Evolutionary conservation across 2,888 invertebrate species (phyloP), one percentile per base, ranked within the genome.

Genomic region (Lamellibrachia columna): DNA sequence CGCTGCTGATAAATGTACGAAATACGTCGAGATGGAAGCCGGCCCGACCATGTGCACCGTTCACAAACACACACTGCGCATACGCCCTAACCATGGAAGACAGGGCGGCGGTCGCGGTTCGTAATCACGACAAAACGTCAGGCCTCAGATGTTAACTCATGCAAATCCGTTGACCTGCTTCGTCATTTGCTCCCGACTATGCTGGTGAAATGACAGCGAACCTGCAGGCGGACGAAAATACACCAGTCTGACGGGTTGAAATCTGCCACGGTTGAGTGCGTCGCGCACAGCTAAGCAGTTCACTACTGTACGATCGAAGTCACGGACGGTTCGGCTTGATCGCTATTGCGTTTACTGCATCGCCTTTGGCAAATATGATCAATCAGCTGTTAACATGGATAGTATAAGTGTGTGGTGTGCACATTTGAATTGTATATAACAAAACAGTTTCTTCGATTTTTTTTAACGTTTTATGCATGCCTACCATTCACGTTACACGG

Each of bases 121-220:
- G n/a, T 75, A 75, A 75, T 75, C 75, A n/a, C 75, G 75, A 75
- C 15, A 15, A 75, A 75, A 75, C 75, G 75, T 22, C 75, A n/a
- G 75, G 22, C 11, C 75, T 75, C 75, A 15, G 75, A 75, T 75
- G 75, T 75, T 11, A 75, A 75, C 75, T 75, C 75, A 75, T 22
- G 75, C 75, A 75, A 75, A 75, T 75, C 75, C 75, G 75, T 75
- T 75, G 75, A 75, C 75, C 75, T 75, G 75, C 75, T 75, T 75
- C 22, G 75, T 75, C 75, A 75, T 75, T 75, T 75, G 75, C 75
- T 75, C 75, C 75, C 22, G 75, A 75, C 75, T 15, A 3, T 15
- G 75, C 75, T n/a, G 75, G 75, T 75, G 75, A 75, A 75, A 75
- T 3, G 15, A 58, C 58, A 8, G 58, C 58, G 58, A 58, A 15